A percentile compares a stretch with the other conserved stretches of the same genome.
These are phyloP conservation scores for Papilio glaucus DNA, from an alignment of 1,140 invertebrate genomes.

Conservation along the genomic window DNA sequence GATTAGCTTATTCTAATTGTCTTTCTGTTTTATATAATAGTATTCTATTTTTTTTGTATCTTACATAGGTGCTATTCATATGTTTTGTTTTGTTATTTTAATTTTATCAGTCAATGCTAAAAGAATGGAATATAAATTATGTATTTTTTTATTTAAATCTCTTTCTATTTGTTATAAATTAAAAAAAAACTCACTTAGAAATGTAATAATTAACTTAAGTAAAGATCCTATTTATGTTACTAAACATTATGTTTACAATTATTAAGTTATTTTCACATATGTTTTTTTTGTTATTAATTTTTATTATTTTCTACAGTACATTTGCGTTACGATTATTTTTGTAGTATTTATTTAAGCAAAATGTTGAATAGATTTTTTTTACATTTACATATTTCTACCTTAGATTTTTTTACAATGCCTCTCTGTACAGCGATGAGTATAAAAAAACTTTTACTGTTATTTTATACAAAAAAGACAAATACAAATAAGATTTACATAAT, in stretches of 20 bases:
- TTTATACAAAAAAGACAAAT: slow-evolving; percentile 12
- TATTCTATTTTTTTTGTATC: not conserved
- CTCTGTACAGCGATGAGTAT: not conserved
- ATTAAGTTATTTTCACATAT: too few relatives aligned
- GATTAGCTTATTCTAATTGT: slow-evolving; percentile 8
- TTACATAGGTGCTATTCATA: not conserved
- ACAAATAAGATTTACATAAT: not conserved
- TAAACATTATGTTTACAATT: too few relatives aligned
- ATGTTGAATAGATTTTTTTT: not conserved
- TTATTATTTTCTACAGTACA: too few relatives aligned
- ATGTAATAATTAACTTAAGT: too few relatives aligned
- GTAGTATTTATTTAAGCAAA: not conserved
- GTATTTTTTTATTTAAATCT: too few relatives aligned
- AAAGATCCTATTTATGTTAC: too few relatives aligned
- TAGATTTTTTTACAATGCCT: not conserved
- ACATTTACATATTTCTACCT: not conserved
- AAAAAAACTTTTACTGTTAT: not conserved
- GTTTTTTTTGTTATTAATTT: too few relatives aligned
- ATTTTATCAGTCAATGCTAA: not conserved
- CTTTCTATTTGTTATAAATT: too few relatives aligned
- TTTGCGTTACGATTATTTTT: too few relatives aligned
- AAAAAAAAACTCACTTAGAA: too few relatives aligned
- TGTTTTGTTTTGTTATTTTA: not conserved
- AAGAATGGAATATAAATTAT: not conserved
- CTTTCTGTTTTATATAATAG: not conserved